A percentile compares a stretch with the other conserved stretches of the same genome.
phyloP scores from a whole-genome alignment of 2,797 vertebrate species.

The Ptychadena robeensis region DNA sequence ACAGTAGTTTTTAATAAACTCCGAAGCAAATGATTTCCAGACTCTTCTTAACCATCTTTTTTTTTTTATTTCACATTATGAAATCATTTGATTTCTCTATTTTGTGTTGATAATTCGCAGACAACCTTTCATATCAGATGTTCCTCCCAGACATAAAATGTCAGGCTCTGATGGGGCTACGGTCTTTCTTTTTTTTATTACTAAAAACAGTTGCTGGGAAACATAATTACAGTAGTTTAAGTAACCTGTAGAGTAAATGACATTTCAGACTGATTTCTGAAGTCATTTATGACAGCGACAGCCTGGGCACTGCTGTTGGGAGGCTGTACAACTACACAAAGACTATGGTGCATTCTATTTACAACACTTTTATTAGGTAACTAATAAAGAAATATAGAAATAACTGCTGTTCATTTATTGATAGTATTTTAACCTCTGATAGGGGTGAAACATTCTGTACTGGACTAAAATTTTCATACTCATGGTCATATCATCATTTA shows the following conservation, averaged over 20 bases:
- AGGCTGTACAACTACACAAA: conserved; percentile 4
- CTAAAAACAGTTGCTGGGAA: conserved; percentile 19
- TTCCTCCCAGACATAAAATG: conserved; percentile 32
- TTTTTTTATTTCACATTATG: conserved; percentile 27
- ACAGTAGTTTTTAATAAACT: conserved; percentile 17
- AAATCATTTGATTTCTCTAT: conserved; percentile 42
- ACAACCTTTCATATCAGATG: conserved; percentile 40
- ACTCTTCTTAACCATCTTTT: neutral
- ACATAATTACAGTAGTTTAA: conserved; percentile 41
- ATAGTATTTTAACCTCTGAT: neutral
- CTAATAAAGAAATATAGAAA: neutral
- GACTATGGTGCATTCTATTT: too few species aligned
- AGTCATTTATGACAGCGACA: conserved; percentile 25
- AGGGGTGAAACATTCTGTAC: neutral
- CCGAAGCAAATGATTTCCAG: conserved; percentile 3
- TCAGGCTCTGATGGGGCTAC: conserved; percentile 15
- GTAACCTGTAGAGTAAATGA: conserved; percentile 25
- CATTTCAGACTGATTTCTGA: conserved; percentile 31
- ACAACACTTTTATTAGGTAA: conserved; percentile 12
- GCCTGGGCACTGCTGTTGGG: conserved; percentile 12
- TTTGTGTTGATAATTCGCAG: conserved; percentile 33
- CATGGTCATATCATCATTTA: too few species aligned
- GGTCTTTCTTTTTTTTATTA: conserved; percentile 3
- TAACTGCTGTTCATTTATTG: neutral
- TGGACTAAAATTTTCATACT: too few species aligned